Conservation (phyloP, 2,888 invertebrate genomes). For the Terebella lapidaria region DNA sequence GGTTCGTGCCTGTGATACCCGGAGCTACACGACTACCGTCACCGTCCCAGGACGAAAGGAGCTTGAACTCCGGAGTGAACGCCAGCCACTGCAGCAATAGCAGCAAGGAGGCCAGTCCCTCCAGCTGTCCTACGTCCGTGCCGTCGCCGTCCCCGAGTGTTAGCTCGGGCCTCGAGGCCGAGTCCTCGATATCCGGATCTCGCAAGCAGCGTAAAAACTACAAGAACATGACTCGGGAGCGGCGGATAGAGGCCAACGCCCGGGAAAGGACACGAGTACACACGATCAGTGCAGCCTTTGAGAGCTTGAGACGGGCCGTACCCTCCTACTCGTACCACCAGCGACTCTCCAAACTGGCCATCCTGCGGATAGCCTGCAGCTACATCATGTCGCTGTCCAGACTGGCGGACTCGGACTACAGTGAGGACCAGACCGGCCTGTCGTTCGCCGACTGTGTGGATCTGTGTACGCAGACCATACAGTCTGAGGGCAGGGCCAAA, state of each 20-base stretch:
- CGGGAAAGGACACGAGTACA: conserved; percentile 87
- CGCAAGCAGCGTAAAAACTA: conserved; percentile 63
- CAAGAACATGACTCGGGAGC: conserved; percentile 89
- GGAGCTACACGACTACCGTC: too few species aligned
- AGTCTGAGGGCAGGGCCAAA: conserved; percentile 82
- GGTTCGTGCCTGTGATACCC: background rate
- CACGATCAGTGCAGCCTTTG: conserved; percentile 92
- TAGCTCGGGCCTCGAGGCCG: background rate
- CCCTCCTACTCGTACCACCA: conserved; percentile 90
- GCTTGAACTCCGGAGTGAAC: background rate
- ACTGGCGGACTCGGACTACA: conserved; percentile 68
- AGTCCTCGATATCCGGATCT: background rate
- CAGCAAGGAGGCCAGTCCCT: background rate
- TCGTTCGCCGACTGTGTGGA: conserved; percentile 75
- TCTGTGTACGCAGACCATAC: conserved; percentile 83
- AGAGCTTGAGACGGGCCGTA: conserved; percentile 75
- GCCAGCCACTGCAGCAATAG: background rate
- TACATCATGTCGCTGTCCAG: conserved; percentile 83
- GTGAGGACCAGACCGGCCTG: conserved; percentile 60
- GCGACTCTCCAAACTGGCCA: conserved; percentile 87
- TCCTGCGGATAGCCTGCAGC: conserved; percentile 85
- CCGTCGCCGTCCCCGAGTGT: background rate
- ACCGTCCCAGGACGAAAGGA: background rate
- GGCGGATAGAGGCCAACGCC: conserved; percentile 90
- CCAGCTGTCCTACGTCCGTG: background rate